These are phyloP conservation scores for Enteromius afrohamiltoni DNA, from an alignment of 2,797 vertebrate species.

Conservation along the genomic window DNA sequence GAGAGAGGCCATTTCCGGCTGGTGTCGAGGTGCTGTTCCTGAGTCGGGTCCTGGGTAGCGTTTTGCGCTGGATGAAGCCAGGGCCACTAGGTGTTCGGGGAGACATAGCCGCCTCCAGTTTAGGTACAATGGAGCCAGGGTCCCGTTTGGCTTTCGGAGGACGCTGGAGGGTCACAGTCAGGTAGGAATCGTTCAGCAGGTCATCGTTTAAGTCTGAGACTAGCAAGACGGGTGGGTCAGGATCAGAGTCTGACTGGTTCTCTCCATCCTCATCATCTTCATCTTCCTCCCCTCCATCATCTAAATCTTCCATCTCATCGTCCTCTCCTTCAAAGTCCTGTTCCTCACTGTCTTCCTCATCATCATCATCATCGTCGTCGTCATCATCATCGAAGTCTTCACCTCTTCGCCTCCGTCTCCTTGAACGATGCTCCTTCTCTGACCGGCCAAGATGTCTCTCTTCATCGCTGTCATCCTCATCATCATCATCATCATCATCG, in stretches of 20 bases:
- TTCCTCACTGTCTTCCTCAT: conserved; percentile 75
- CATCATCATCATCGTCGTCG: conserved; percentile 71
- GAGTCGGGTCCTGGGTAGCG: conserved; percentile 78
- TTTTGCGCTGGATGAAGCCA: conserved; percentile 77
- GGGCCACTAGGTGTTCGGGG: conserved; percentile 57
- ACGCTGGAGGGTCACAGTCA: conserved; percentile 94
- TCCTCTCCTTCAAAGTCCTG: conserved; percentile 71
- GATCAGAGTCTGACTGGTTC: conserved; percentile 90
- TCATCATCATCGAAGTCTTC: conserved; percentile 63
- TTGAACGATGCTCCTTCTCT: conserved; percentile 61
- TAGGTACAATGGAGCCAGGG: conserved; percentile 92
- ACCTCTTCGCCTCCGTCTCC: conserved; percentile 58
- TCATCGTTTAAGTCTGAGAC: conserved; percentile 83
- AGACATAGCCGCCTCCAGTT: conserved; percentile 92
- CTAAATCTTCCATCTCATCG: conserved; percentile 68
- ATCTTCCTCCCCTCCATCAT: conserved; percentile 67
- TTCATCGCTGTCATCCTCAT: conserved; percentile 63
- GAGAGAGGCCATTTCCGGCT: conserved; percentile 67
- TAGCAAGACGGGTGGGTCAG: conserved; percentile 81
- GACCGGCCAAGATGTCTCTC: conserved; percentile 44
- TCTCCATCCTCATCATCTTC: conserved; percentile 86
- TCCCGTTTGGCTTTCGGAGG: conserved; percentile 83
- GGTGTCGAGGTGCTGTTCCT: conserved; percentile 64
- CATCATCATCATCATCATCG: conserved; percentile 36
- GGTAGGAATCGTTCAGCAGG: conserved; percentile 89